A percentile compares a stretch with the other conserved stretches of the same genome.
Evolutionary conservation across 2,888 invertebrate genomes (phyloP).

Genomic region (Mesopsocus fuscifrons): DNA sequence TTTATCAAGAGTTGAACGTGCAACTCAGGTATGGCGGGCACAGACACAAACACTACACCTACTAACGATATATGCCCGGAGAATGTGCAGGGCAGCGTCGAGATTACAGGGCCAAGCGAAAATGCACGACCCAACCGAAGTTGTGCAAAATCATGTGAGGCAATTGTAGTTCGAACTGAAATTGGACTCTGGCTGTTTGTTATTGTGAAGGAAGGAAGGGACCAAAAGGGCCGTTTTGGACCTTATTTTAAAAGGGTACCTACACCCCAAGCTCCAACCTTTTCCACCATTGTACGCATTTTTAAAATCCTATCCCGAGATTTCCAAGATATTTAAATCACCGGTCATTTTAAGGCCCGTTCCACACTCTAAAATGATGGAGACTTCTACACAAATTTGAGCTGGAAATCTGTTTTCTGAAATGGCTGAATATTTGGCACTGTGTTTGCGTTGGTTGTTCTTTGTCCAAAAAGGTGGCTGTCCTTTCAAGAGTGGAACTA

Average conservation of each 20-base stretch:
- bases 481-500: neutral
- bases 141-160: too few species aligned
- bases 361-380: neutral
- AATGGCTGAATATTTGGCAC: neutral
- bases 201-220: too few species aligned
- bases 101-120: too few species aligned
- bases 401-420: neutral
- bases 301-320: neutral
- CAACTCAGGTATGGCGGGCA: too few species aligned
- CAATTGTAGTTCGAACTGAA: too few species aligned
- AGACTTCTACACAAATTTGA: too few species aligned
- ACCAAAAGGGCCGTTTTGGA: neutral
- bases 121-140: too few species aligned
- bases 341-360: neutral
- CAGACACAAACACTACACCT: too few species aligned
- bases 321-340: slow-evolving; percentile 2
- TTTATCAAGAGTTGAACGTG: too few species aligned
- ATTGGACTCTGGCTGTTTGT: too few species aligned
- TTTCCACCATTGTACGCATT: neutral
- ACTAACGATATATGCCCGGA: too few species aligned
- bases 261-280: neutral
- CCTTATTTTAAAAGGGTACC: neutral
- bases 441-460: slow-evolving; percentile 3
- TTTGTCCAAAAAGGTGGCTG: slow-evolving; percentile 4
- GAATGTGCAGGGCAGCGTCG: too few species aligned